Evolutionary conservation across 92 coral and sea anemone species (phyloP).

Genomic region (Pocillopora meandrina): DNA sequence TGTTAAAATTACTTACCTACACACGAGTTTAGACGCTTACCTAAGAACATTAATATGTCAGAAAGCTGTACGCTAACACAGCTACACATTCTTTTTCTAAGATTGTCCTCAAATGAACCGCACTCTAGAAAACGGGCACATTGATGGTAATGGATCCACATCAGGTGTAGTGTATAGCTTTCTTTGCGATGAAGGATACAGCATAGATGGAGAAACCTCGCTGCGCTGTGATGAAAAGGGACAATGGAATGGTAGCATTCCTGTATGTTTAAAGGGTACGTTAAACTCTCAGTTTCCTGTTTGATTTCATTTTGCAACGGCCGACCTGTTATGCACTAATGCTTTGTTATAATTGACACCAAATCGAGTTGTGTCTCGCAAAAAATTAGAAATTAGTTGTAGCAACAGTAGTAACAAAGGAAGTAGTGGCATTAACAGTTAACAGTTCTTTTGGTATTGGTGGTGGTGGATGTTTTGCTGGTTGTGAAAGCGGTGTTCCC

Average conservation of each 20-base stretch:
- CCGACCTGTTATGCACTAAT: no score
- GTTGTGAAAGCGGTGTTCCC: no score
- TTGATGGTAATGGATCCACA: conserved; percentile 21
- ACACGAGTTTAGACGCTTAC: no score
- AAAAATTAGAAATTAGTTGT: no score
- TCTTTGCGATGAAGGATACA: conserved; percentile 26
- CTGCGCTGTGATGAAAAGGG: not conserved
- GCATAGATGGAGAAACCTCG: conserved; percentile 9
- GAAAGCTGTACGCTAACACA: not conserved
- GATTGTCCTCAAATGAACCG: conserved; percentile 27
- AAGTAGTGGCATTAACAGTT: no score
- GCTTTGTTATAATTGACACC: no score
- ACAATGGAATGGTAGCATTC: conserved; percentile 25
- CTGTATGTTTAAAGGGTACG: conserved; percentile 28
- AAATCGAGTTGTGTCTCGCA: no score
- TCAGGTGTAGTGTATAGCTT: conserved; percentile 16
- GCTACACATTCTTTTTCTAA: not conserved
- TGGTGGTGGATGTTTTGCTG: no score
- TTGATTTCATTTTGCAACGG: no score
- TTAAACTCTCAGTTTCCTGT: not conserved
- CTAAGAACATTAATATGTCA: not conserved
- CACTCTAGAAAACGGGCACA: conserved; percentile 15
- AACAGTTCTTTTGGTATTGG: no score
- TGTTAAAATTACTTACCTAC: no score
- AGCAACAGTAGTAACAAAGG: no score